These are phyloP conservation scores for Myotis daubentonii DNA, from an alignment of 2,797 vertebrate species.

Conservation along the genomic window DNA sequence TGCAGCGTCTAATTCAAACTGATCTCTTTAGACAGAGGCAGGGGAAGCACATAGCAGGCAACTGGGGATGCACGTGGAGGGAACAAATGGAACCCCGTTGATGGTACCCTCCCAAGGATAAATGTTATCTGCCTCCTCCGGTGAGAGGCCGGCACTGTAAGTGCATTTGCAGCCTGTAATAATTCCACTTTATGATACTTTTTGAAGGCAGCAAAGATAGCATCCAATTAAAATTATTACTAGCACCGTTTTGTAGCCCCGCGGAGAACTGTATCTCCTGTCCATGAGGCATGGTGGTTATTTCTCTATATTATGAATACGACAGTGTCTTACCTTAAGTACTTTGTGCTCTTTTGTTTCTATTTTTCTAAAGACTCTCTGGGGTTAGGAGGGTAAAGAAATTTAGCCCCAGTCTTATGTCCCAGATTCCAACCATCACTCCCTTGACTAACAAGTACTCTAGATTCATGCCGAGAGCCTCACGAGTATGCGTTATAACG, in stretches of 20 bases:
- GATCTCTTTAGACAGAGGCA: conserved; percentile 50
- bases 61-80: conserved; percentile 62
- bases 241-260: conserved; percentile 78
- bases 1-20: conserved; percentile 36
- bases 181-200: conserved; percentile 71
- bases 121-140: conserved; percentile 68
- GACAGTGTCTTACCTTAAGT: conserved; percentile 69
- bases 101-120: conserved; percentile 69
- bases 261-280: conserved; percentile 69
- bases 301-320: conserved; percentile 78
- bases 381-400: conserved; percentile 50
- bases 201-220: conserved; percentile 76
- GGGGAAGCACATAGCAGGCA: conserved; percentile 54
- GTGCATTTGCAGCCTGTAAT: conserved; percentile 72
- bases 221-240: conserved; percentile 80
- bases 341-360: conserved; percentile 75
- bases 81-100: conserved; percentile 64
- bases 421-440: conserved; percentile 73
- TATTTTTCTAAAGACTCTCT: conserved; percentile 77
- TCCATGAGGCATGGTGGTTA: conserved; percentile 71
- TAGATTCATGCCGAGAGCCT: not conserved
- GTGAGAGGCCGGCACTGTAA: conserved; percentile 63
- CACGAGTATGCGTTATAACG: conserved; percentile 5
- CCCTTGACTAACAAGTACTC: conserved; percentile 55
- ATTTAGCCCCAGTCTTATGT: conserved; percentile 64